These are phyloP conservation scores for Hyaena hyaena DNA, from an alignment of 2,113 vertebrate genomes.

Conservation along the genomic window DNA sequence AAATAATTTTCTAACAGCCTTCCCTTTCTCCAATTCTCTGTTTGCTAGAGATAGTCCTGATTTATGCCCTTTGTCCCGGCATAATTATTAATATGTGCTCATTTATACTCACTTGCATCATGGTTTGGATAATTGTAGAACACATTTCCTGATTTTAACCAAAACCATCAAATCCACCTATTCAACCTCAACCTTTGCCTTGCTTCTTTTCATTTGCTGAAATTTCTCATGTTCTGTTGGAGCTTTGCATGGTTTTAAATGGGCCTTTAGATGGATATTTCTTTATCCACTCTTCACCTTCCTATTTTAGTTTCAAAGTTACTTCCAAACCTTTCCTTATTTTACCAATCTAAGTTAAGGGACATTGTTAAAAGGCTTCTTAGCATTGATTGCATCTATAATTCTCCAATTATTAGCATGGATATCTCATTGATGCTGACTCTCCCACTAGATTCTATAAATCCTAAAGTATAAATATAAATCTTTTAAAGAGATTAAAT, in stretches of 20 bases:
- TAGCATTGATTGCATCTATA: neutral
- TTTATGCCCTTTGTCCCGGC: neutral
- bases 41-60: neutral
- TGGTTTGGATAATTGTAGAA: neutral
- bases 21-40: neutral
- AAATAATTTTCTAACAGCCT: neutral
- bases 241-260: neutral
- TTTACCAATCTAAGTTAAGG: neutral
- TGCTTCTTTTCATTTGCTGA: neutral
- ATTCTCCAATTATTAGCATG: neutral
- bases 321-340: neutral
- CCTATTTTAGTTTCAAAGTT: neutral
- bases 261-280: neutral
- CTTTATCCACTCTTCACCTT: neutral
- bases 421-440: neutral
- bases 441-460: neutral
- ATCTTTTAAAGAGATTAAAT: neutral
- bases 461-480: neutral
- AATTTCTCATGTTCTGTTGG: neutral
- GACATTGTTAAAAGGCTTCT: neutral
- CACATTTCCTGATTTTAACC: neutral
- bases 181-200: neutral
- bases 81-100: neutral
- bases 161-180: too few relatives aligned
- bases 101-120: neutral